Conservation (phyloP, 2,888 invertebrate species). For the Leptogaster cylindrica region DNA sequence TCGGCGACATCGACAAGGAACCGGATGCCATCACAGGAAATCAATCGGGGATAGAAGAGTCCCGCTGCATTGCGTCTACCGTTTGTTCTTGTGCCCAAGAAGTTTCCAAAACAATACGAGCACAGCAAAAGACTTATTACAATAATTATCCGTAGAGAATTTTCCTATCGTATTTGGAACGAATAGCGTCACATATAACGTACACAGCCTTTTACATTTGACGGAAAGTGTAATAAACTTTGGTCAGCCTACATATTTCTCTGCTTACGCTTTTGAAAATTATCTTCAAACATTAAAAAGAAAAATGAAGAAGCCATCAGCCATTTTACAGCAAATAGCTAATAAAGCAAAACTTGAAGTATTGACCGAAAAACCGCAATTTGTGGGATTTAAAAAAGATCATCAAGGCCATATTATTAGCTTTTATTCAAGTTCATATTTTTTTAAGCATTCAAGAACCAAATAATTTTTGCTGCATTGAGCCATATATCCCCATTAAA, state of each 20-base stretch:
- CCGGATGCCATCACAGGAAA: too few species aligned
- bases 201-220: constrained; percentile 45
- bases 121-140: constrained; percentile 41
- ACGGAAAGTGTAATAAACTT: constrained; percentile 38
- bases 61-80: constrained; percentile 37
- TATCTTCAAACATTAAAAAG: constrained; percentile 45
- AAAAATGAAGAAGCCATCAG: neutral
- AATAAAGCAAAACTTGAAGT: neutral
- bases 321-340: constrained; percentile 12
- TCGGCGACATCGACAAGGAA: too few species aligned
- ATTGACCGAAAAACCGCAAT: neutral
- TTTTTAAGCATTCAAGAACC: constrained; percentile 7
- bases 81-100: neutral
- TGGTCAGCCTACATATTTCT: constrained; percentile 41
- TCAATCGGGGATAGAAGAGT: too few species aligned
- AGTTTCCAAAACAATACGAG: neutral
- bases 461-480: constrained; percentile 30
- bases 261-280: constrained; percentile 42
- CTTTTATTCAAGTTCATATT: neutral
- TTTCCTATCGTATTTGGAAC: constrained; percentile 43
- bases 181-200: constrained; percentile 45
- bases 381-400: constrained; percentile 6
- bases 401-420: neutral
- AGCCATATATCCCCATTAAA: constrained; percentile 1
- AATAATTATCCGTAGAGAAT: constrained; percentile 43